A percentile compares a stretch with the other conserved stretches of the same genome.
Evolutionary conservation across 2,113 vertebrate genomes (phyloP).

Genomic region (Poeciliopsis retropinna): DNA sequence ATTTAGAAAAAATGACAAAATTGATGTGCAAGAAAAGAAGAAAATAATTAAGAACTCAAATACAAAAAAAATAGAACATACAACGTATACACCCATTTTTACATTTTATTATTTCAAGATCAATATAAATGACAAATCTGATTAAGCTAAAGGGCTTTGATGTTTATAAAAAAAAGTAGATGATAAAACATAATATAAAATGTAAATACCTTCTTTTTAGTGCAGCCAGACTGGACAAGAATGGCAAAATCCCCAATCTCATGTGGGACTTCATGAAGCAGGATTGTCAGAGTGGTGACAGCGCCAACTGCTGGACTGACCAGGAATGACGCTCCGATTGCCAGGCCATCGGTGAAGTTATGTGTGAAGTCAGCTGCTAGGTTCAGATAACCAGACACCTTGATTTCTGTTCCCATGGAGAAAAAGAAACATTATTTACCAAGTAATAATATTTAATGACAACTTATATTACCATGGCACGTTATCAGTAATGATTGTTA

Average conservation of each 20-base stretch:
- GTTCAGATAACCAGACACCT: slow-evolving; percentile 90
- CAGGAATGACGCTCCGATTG: slow-evolving; percentile 91
- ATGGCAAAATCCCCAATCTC: slow-evolving; percentile 96
- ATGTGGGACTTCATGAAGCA: slow-evolving; percentile 92
- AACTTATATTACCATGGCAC: too few species aligned
- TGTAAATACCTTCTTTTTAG: slow-evolving; percentile 86
- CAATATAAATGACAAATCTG: background rate
- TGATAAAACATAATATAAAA: too few species aligned
- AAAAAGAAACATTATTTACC: background rate
- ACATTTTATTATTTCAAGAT: too few species aligned
- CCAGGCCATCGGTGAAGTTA: slow-evolving; percentile 92
- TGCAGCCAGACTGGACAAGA: slow-evolving; percentile 92
- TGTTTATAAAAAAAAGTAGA: too few species aligned
- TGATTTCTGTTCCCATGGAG: slow-evolving; percentile 78
- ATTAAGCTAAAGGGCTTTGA: background rate
- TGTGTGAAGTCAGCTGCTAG: slow-evolving; percentile 92
- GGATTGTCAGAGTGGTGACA: slow-evolving; percentile 90
- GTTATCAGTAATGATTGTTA: too few species aligned
- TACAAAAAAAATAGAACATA: too few species aligned
- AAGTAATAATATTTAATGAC: too few species aligned
- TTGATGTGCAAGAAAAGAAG: too few species aligned
- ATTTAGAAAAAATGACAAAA: too few species aligned
- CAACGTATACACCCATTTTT: too few species aligned
- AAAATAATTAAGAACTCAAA: too few species aligned
- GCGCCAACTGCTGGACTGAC: slow-evolving; percentile 83